These are phyloP conservation scores for Stramonita haemastoma DNA, from an alignment of 2,888 invertebrate genomes.

Conservation along the genomic window DNA sequence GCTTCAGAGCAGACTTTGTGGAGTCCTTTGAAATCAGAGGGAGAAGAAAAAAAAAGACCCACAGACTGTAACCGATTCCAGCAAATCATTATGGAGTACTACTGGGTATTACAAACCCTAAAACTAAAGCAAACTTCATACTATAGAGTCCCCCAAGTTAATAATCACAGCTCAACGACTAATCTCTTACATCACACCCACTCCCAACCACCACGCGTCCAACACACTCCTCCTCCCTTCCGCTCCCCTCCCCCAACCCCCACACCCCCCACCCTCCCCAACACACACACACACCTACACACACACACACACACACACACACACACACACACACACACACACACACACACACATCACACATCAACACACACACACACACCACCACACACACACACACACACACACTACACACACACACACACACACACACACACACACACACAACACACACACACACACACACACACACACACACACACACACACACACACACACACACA, in stretches of 20 bases:
- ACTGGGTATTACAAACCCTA: no score
- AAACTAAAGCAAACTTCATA: background rate
- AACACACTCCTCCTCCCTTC: background rate
- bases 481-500: background rate
- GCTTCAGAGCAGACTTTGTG: no score
- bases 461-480: no score
- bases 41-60: no score
- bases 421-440: background rate
- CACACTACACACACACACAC: background rate
- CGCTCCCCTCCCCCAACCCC: background rate
- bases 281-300: background rate
- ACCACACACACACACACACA: background rate
- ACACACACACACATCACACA: background rate
- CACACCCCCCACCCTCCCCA: background rate
- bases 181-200: constrained; percentile 6
- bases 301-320: background rate
- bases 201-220: background rate
- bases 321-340: no score
- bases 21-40: no score
- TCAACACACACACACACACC: background rate
- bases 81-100: no score
- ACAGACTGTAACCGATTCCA: no score
- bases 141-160: background rate
- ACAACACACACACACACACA: no score
- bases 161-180: background rate